Evolutionary conservation across 2,888 invertebrate genomes (phyloP).

Genomic region (Taphrorychus bicolor): DNA sequence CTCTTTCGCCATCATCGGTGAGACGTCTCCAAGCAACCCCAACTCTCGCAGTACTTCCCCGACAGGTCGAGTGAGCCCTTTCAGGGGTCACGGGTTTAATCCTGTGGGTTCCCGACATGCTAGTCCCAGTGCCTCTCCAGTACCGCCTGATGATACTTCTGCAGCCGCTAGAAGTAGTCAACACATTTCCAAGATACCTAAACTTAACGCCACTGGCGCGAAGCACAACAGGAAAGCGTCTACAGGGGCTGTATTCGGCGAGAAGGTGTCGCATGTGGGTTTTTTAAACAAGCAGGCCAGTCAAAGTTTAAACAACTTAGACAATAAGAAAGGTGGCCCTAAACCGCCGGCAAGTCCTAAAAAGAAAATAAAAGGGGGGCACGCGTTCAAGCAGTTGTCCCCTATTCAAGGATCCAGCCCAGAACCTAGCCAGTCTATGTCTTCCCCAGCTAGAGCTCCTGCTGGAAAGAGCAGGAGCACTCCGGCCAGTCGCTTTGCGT

Average conservation of each 20-base stretch:
- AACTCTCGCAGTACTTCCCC: conserved; percentile 55
- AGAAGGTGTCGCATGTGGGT: conserved; percentile 48
- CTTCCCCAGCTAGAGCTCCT: conserved; percentile 57
- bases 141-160: conserved; percentile 47
- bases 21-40: conserved; percentile 50
- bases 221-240: conserved; percentile 43
- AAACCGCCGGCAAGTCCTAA: conserved; percentile 51
- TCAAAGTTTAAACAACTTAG: conserved; percentile 54
- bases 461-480: conserved; percentile 50
- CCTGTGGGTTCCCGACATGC: conserved; percentile 57
- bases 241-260: conserved; percentile 49
- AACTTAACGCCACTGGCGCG: conserved; percentile 39
- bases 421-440: conserved; percentile 55
- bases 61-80: conserved; percentile 57
- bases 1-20: conserved; percentile 59
- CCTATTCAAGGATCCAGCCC: conserved; percentile 59
- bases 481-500: conserved; percentile 51
- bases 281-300: conserved; percentile 52
- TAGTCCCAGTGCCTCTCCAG: conserved; percentile 55
- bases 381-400: conserved; percentile 55
- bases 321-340: conserved; percentile 39
- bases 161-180: not conserved
- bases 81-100: conserved; percentile 59
- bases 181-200: conserved; percentile 50
- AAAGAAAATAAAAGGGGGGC: conserved; percentile 43